Evolutionary conservation across 2,888 invertebrate species (phyloP).

Genomic region (Saturnia pavonia): DNA sequence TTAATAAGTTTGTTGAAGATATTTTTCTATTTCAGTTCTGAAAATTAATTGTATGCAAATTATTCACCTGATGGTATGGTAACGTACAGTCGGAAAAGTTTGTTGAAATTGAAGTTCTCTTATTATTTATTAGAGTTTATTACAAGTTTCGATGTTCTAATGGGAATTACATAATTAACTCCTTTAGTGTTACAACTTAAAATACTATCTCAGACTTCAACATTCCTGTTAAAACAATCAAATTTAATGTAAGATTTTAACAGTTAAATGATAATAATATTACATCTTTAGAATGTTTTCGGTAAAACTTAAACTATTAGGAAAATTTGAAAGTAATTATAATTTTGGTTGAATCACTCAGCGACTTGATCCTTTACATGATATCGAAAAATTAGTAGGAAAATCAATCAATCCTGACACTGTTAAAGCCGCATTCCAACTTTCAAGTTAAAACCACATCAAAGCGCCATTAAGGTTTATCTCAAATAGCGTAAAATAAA

Average conservation of each 20-base stretch:
- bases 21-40: not conserved
- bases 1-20: not conserved
- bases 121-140: not conserved
- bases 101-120: too few relatives aligned
- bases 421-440: slow-evolving; percentile 62
- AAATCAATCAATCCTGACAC: slow-evolving; percentile 76
- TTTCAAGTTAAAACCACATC: slow-evolving; percentile 66
- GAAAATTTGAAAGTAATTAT: slow-evolving; percentile 1
- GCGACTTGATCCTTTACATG: not conserved
- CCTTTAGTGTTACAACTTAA: not conserved
- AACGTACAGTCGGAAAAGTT: not conserved
- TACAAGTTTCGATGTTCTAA: not conserved
- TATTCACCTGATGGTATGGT: not conserved
- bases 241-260: not conserved
- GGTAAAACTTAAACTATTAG: not conserved
- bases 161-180: not conserved
- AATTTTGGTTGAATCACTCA: not conserved
- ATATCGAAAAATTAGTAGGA: slow-evolving; percentile 43
- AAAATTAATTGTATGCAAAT: not conserved
- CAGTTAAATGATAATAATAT: not conserved
- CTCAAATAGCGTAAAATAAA: slow-evolving; percentile 76
- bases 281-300: not conserved
- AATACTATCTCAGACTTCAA: not conserved
- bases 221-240: not conserved
- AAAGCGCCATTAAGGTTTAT: slow-evolving; percentile 78